phyloP scores from a whole-genome alignment of 2,888 invertebrate genomes.

The Lithophane ornitopus region DNA sequence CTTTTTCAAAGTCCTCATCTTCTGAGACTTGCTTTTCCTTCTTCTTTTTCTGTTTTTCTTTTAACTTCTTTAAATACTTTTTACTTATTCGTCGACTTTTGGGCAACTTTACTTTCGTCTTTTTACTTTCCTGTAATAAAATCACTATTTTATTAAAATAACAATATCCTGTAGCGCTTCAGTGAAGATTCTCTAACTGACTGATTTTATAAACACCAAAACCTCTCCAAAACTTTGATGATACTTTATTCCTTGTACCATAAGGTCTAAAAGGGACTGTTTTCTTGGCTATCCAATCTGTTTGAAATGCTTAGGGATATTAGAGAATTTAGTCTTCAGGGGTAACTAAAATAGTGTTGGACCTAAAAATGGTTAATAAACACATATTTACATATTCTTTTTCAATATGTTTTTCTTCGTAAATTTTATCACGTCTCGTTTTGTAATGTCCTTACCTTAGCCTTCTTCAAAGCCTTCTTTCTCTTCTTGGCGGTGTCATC shows the following conservation, averaged over 20 bases:
- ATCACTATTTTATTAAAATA: background rate
- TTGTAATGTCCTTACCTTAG: slow-evolving; percentile 68
- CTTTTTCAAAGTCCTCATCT: slow-evolving; percentile 72
- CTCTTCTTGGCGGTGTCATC: slow-evolving; percentile 75
- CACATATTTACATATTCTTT: too few relatives aligned
- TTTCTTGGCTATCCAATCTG: background rate
- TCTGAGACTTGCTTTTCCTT: slow-evolving; percentile 70
- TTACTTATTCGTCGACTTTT: slow-evolving; percentile 78
- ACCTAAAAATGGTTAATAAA: too few relatives aligned
- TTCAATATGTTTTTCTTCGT: too few relatives aligned
- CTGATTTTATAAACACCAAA: background rate
- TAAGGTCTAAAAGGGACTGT: background rate
- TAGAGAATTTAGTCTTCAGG: too few relatives aligned
- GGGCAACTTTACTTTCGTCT: slow-evolving; percentile 75
- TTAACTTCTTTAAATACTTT: slow-evolving; percentile 81
- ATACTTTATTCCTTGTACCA: background rate
- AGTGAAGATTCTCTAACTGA: background rate
- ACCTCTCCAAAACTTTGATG: background rate
- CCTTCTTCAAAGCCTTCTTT: slow-evolving; percentile 74
- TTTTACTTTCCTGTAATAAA: slow-evolving; percentile 76
- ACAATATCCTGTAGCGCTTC: background rate
- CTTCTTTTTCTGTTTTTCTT: slow-evolving; percentile 82
- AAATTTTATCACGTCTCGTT: too few relatives aligned
- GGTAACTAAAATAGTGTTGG: too few relatives aligned
- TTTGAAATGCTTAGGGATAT: background rate